A percentile compares a stretch with the other conserved stretches of the same genome.
Evolutionary conservation across 1,140 invertebrate genomes (phyloP).

Genomic region (Lepidurus apus): DNA sequence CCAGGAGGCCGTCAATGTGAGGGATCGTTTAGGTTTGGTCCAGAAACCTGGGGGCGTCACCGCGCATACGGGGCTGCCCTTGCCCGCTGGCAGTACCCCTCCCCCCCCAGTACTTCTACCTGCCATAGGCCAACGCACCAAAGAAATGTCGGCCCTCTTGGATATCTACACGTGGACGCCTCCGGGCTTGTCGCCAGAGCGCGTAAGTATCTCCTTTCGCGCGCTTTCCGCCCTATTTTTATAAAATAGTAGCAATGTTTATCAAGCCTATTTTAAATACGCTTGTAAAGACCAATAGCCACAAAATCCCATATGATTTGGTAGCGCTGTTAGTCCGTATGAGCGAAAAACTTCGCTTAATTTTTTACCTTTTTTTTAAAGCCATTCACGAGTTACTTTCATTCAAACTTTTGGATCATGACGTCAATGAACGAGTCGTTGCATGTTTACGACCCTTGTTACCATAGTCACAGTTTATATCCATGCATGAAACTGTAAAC

Average conservation of each 20-base stretch:
- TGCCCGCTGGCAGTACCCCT: background rate
- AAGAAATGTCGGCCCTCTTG: constrained; percentile 28
- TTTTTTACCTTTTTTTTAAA: no score
- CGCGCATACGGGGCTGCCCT: background rate
- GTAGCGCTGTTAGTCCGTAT: background rate
- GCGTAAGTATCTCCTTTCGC: constrained; percentile 47
- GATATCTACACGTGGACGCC: constrained; percentile 75
- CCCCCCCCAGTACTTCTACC: constrained; percentile 6
- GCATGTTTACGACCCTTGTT: no score
- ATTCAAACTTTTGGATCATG: no score
- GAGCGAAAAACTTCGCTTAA: no score
- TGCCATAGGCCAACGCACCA: background rate
- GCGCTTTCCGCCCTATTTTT: constrained; percentile 25
- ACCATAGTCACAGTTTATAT: no score
- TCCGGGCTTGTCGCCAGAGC: constrained; percentile 61
- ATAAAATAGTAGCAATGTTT: constrained; percentile 1
- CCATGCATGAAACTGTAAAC: no score
- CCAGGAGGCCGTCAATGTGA: constrained; percentile 74
- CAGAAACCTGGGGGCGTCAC: constrained; percentile 19
- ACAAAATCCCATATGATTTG: no score
- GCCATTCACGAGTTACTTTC: no score
- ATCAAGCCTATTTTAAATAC: background rate
- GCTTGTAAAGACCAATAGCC: background rate
- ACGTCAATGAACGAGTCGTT: no score
- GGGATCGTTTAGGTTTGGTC: constrained; percentile 63